Percentiles rank a stretch among this genome's conserved stretches.
These are phyloP conservation scores for Corythornis cristatus DNA, from an alignment of 2,113 vertebrate species.

Conservation along the genomic window DNA sequence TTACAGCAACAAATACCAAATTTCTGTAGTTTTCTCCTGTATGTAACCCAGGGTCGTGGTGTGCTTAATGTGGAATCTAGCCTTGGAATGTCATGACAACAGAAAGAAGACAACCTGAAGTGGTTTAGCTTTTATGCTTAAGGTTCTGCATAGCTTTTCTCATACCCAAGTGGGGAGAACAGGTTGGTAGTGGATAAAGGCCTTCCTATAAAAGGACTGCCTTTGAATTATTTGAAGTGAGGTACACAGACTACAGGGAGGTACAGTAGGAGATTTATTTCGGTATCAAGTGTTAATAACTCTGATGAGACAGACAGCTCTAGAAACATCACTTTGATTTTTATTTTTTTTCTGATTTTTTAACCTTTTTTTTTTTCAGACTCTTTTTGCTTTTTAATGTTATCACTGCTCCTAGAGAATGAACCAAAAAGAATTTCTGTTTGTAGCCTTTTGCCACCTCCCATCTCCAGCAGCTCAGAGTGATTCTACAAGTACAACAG, in stretches of 20 bases:
- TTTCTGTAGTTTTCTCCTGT: background rate
- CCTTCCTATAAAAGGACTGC: background rate
- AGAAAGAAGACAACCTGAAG: background rate
- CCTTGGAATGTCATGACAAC: background rate
- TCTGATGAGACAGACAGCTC: background rate
- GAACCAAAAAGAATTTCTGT: background rate
- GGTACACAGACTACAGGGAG: background rate
- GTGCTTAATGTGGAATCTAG: background rate
- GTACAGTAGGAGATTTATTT: background rate
- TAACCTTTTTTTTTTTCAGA: background rate
- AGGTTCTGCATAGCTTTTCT: background rate
- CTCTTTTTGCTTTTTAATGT: background rate
- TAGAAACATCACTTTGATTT: constrained; percentile 1
- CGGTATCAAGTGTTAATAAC: background rate
- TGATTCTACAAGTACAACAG: background rate
- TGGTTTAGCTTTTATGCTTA: background rate
- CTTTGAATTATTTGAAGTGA: background rate
- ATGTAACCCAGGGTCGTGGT: background rate
- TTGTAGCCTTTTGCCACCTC: background rate
- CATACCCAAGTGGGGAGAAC: background rate
- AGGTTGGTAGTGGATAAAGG: background rate
- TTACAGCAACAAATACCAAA: background rate
- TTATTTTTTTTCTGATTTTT: background rate
- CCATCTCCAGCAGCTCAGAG: background rate
- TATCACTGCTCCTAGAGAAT: background rate